Conservation (phyloP, 1,140 invertebrate species). For the Penaeus vannamei region DNA sequence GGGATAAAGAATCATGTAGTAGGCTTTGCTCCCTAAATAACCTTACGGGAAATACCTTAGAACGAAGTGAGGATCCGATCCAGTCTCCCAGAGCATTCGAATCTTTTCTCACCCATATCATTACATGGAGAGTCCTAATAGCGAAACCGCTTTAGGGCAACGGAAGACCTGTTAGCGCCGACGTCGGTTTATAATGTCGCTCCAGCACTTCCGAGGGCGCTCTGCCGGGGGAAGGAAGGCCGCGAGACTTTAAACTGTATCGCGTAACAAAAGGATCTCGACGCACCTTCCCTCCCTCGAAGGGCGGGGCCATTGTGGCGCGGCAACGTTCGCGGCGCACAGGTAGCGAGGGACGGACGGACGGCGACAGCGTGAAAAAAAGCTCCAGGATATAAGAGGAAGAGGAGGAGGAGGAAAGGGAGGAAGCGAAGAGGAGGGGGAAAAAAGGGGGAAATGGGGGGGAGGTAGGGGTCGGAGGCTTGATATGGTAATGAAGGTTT, state of each 20-base stretch:
- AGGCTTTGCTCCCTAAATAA: too few relatives aligned
- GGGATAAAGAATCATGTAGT: too few relatives aligned
- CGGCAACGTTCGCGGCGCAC: conserved; percentile 34
- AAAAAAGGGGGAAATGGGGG: not conserved
- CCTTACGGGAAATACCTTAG: too few relatives aligned
- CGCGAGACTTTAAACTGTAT: conserved; percentile 46
- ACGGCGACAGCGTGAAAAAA: too few relatives aligned
- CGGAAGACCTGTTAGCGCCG: not conserved
- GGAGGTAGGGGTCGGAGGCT: not conserved
- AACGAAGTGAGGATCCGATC: too few relatives aligned
- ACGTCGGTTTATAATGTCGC: not conserved
- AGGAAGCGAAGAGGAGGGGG: conserved; percentile 44
- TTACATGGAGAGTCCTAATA: too few relatives aligned
- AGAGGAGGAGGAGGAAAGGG: conserved; percentile 28
- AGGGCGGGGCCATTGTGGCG: conserved; percentile 30
- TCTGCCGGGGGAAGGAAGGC: not conserved
- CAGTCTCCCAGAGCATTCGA: too few relatives aligned
- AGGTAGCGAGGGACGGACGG: conserved; percentile 29
- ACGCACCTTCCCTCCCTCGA: not conserved
- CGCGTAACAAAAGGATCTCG: conserved; percentile 1
- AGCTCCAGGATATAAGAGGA: too few relatives aligned
- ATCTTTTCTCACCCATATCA: too few relatives aligned
- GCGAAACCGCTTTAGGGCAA: too few relatives aligned
- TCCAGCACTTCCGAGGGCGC: not conserved
- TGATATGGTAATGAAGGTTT: conserved; percentile 59